These are phyloP conservation scores for Erannis defoliaria DNA, from an alignment of 2,888 invertebrate species.

Conservation along the genomic window DNA sequence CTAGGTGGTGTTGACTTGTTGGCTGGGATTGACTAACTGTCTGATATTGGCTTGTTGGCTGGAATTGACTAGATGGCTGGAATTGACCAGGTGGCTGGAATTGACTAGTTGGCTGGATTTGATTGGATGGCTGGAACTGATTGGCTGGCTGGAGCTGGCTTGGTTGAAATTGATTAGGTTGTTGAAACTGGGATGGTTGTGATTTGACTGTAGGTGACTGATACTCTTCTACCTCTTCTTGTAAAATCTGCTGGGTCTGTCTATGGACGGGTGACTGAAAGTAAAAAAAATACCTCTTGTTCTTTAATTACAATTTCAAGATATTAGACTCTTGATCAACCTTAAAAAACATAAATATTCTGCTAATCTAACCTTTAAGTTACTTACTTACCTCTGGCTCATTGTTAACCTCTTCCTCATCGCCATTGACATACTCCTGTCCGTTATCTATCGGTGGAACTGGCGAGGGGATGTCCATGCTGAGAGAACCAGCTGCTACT, in stretches of 20 bases:
- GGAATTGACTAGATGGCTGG: constrained; percentile 30
- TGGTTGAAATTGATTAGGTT: constrained; percentile 25
- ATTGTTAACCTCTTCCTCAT: constrained; percentile 55
- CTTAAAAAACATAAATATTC: too few species aligned
- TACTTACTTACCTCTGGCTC: constrained; percentile 56
- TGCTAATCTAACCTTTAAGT: too few species aligned
- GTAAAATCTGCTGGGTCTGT: constrained; percentile 50
- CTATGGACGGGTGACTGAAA: constrained; percentile 66
- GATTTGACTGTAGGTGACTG: constrained; percentile 32
- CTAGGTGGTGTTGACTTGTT: constrained; percentile 5
- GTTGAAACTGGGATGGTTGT: constrained; percentile 12
- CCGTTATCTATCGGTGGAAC: constrained; percentile 75
- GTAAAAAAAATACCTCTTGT: background rate
- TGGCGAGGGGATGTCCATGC: constrained; percentile 79
- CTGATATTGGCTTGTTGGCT: constrained; percentile 2
- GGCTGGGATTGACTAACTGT: constrained; percentile 6
- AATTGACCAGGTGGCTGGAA: background rate
- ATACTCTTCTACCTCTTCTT: constrained; percentile 61
- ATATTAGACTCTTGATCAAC: too few species aligned
- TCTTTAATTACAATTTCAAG: too few species aligned
- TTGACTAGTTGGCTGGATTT: constrained; percentile 5
- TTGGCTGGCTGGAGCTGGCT: constrained; percentile 1
- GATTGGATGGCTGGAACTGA: constrained; percentile 3
- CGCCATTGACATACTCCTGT: constrained; percentile 60
- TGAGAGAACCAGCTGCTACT: constrained; percentile 71